Evolutionary conservation across 1,140 invertebrate genomes (phyloP), one percentile per base, ranked within the genome.

Genomic region (Holotrichia oblita): DNA sequence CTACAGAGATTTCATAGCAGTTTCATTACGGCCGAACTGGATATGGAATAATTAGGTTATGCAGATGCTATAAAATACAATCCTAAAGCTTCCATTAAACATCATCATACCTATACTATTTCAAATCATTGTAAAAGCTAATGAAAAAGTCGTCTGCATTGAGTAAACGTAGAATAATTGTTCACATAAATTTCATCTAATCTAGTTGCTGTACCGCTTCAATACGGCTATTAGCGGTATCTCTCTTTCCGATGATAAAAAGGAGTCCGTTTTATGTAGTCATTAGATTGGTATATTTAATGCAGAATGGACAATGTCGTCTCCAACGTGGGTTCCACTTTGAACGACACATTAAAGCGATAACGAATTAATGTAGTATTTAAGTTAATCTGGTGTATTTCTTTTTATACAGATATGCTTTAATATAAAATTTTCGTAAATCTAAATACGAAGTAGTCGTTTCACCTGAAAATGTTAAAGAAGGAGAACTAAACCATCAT

Each of bases 361-460:
- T 34, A 34, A 34, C 27, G 27, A 34, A 34, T 34, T 34, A 34
- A 34, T 34, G 27, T 34, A 34, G 27, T 34, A 34, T 34, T 34
- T 34, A 34, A 34, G 27, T 34, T 34, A 83, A 34, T 34, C 27
- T 34, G 27, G 27, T 34, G 4, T 83, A 82, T 83, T 82, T 82
- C 27, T 34, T 34, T 34, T 34, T 34, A 34, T 34, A 4, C 4
- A 2, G 27, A 4, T 34, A 34, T 34, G 1, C 27, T 34, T 34
- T 34, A 34, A 34, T 34, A 34, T 34, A 34, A 34, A 34, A 34
- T 34, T 34, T 34, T 4, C 2, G 27, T 34, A 34, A 34, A 4
- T 34, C 1, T 34, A 34, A 34, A 4, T 34, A 34, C 4, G 27
- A 34, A 34, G 27, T 34, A 34, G 27, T 34, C 1, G 4, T 34